These are phyloP conservation scores for Ramphastos sulfuratus DNA, from an alignment of 2,113 vertebrate genomes.

Conservation along the genomic window DNA sequence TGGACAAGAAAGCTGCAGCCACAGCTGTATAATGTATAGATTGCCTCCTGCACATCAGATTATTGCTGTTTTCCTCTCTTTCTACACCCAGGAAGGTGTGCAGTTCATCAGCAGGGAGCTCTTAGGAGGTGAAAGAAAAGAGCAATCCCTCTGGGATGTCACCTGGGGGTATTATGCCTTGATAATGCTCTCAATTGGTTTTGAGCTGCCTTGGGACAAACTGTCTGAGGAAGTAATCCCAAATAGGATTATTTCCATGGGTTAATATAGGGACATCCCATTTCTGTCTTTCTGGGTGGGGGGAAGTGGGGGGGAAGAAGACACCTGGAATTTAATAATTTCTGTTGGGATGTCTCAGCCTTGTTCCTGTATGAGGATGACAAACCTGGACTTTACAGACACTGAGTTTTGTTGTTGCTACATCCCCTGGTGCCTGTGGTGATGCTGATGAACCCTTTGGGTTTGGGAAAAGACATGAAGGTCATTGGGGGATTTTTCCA, in stretches of 20 bases:
- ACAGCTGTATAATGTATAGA: not conserved
- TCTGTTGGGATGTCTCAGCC: not conserved
- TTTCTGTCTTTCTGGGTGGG: not conserved
- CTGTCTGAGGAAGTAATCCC: not conserved
- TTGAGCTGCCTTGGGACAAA: not conserved
- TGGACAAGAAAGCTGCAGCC: not conserved
- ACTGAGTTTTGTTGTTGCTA: not conserved
- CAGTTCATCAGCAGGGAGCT: not conserved
- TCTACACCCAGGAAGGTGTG: not conserved
- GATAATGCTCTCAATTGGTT: not conserved
- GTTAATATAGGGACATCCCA: not conserved
- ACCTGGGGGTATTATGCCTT: not conserved
- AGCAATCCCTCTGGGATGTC: not conserved
- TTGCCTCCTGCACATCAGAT: not conserved
- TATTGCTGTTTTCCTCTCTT: not conserved
- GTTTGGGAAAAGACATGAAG: not conserved
- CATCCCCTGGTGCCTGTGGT: not conserved
- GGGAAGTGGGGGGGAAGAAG: not conserved
- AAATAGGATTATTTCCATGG: not conserved
- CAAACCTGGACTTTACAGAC: not conserved
- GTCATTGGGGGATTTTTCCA: not conserved
- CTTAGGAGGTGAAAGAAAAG: not conserved
- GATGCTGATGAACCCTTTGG: not conserved
- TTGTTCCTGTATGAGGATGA: rapidly evolving
- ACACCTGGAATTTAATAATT: not conserved